Evolutionary conservation across 2,797 vertebrate species (phyloP), one percentile per base, ranked within the genome.

Genomic region (Rhinichthys osculus): DNA sequence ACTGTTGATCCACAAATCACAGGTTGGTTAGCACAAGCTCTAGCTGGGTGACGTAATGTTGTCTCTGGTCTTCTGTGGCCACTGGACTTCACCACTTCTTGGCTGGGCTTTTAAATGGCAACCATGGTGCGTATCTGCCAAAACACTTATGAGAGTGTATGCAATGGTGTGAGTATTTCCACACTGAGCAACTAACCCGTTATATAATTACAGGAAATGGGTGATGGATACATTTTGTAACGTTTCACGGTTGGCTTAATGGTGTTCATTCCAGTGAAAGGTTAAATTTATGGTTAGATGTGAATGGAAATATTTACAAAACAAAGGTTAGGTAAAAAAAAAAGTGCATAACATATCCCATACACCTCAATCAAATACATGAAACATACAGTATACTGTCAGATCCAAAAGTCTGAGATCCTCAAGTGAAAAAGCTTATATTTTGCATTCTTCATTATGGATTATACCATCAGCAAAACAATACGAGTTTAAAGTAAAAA

Each of bases 11-110:
- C 90, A 91, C 92, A 92, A 93, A 93, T 91, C 85, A 69, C 90
- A 89, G 92, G 92, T 90, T 91, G 90, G 91, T 81, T 81, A 69
- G 72, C 67, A 62, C 50, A 47, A 33, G 72, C 74, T 88, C 77
- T 44, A 79, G 62, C 82, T 88, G 47, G 91, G 90, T 94, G 94
- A 95, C 90, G 93, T 94, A 94, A 94, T 94, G 93, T 88, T 92
- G 88, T 91, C 27, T 77, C 91, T 83, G 84, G 89, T 85, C 87
- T 90, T 91, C 88, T 76, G 86, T 88, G 89, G 85, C 69, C 84
- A 87, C 87, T 80, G 85, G 85, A 89, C 85, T 89, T 77, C 73
- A 78, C 85, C 84, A 84, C 87, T 86, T 89, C 77, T 90, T 90
- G 89, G 89, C 89, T 71, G 70, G 66, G 62, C 19, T 69, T 74